Conservation (phyloP, 2,797 vertebrate species). For the Esox masquinongy region DNA sequence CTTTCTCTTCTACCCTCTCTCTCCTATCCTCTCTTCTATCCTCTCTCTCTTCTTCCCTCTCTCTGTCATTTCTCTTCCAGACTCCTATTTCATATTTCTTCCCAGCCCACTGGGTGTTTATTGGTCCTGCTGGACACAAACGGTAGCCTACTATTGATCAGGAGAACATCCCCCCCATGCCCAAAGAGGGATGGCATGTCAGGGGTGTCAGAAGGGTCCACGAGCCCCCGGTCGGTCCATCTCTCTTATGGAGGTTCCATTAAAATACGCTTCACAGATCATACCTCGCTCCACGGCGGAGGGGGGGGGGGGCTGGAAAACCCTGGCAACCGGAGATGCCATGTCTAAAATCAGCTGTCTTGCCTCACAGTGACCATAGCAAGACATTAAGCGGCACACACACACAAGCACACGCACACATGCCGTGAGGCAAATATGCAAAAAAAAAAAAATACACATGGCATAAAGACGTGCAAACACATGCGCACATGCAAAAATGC, state of each 20-base stretch:
- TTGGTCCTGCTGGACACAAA: constrained; percentile 20
- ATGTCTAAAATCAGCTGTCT: constrained; percentile 8
- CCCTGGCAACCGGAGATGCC: constrained; percentile 31
- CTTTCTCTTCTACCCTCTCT: neutral
- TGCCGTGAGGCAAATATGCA: no score
- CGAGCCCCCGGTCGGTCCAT: constrained; percentile 32
- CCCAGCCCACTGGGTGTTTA: constrained; percentile 49
- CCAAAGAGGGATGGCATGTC: constrained; percentile 41
- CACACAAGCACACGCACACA: neutral
- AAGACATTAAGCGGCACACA: neutral
- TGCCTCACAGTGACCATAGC: neutral
- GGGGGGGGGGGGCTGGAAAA: constrained; percentile 20
- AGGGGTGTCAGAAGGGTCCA: constrained; percentile 38
- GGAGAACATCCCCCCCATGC: neutral
- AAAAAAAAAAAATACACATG: no score
- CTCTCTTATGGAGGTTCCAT: constrained; percentile 58
- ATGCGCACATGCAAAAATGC: no score
- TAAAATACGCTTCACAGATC: constrained; percentile 58
- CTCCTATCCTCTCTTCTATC: constrained; percentile 23
- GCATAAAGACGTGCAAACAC: neutral
- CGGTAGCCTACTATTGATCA: neutral
- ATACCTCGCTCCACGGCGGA: constrained; percentile 14
- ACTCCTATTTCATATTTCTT: constrained; percentile 3
- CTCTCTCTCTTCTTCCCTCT: constrained; percentile 23
- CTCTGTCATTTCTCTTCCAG: constrained; percentile 24